Evolutionary conservation across 2,113 vertebrate species (phyloP), one percentile per base, ranked within the genome.

Genomic region (Tupaia chinensis): DNA sequence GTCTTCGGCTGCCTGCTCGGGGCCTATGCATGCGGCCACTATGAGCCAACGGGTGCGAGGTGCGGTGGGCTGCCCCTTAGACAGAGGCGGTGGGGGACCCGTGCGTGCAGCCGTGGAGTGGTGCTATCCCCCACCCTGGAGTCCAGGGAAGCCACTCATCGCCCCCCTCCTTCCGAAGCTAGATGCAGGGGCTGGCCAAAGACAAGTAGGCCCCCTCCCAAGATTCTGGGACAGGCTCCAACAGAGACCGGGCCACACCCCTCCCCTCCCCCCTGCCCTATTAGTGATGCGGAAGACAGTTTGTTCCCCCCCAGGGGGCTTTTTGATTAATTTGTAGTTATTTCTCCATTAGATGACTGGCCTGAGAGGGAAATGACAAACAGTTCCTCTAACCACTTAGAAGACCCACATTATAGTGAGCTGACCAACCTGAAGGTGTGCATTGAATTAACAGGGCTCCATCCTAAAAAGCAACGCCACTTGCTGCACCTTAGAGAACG

Each of bases 381-480:
- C 97, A 98, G 96, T 98, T 98, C 99, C 98, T 98, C 98, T 98
- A 99, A 99, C 98, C 98, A 99, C 90, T 98, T 98, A 97, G 99
- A 99, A 97, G 99, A 99, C 96, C 98, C 99, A 98, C 99, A 98
- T 98, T 99, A 98, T 98, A 99, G 98, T 99, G 99, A 99, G 98
- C 99, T 99, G 98, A 99, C 99, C 97, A 99, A 99, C 98, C 99
- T 99, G 98, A 99, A 99, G 98, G 99, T 99, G 98, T 99, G 99
- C 98, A 99, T 99, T 97, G 99, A 99, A 99, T 99, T 99, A 98
- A 99, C 99, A 97, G 99, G 99, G 92, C 99, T 99, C 98, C 99
- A 99, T 97, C 99, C 99, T 97, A 99, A 99, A 99, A 99, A 99
- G 97, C 99, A 99, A 98, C 96, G 98, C 97, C 97, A 99, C 99